Base-by-base conservation (phyloP, 1,140 invertebrate species). In the Tetramorium simillimum region DNA sequence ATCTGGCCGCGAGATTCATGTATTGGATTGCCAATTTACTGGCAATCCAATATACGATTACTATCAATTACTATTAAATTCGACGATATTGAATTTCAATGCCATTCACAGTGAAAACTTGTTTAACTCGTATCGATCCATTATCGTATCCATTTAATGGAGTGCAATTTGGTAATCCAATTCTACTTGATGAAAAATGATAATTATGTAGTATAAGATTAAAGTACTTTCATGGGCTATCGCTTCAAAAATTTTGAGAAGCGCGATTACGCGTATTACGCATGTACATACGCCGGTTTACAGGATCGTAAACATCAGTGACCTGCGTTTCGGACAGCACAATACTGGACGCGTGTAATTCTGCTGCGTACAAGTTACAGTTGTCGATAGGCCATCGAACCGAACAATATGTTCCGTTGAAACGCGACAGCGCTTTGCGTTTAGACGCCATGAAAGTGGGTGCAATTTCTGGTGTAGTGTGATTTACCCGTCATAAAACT, bases 401-500 rank as follows among this genome's bases (percentile, higher is more conserved):
- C 46, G 33, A 37, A 37, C 80, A 73, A 73, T 82, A 58, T 73
- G 80, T 82, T 24, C 24, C 67, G 80, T 10, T 12, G 46, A 82
- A 63, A 80, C 46, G 73, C 56, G 82, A 65, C 73, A 78, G 46
- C 73, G 43, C 21, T 85, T 76, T 65, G 58, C 49, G 33, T 77
- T 65, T 85, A 77, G 72, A 78, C 56, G 46, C 46, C 37, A 65
- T 3, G 21, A 21, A 33, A 49, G 33, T 33, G 40, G 70, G 4
- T 73, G 58, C 75, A 76, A 56, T 87, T 65, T 43, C 14, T 46
- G 80, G 18, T 2, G 14, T 46, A 67, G 10, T 49, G 62, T 70
- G 80, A 91, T 91, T 84, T 87, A 89, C 67, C 60, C 81, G 40
- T 60, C 65, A 89, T 89, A 87, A 92, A 92, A 87, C 37, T 89